Conservation (phyloP, 2,888 invertebrate genomes). For the Branchellion lobata region DNA sequence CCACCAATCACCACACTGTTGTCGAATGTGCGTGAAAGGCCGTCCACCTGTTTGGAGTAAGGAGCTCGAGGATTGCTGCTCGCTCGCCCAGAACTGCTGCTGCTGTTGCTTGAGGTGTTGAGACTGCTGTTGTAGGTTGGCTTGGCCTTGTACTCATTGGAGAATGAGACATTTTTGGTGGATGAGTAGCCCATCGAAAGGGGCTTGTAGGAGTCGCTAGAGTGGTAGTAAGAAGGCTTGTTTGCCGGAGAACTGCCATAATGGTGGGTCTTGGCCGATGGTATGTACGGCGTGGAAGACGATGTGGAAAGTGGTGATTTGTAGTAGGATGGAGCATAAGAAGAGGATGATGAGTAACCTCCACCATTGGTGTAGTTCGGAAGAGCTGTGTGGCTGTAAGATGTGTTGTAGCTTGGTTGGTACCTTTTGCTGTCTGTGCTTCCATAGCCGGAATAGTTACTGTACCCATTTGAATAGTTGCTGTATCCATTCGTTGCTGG, state of each 20-base stretch:
- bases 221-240: background rate
- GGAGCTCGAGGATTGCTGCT: background rate
- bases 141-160: conserved; percentile 1
- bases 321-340: background rate
- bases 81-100: background rate
- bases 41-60: conserved; percentile 1
- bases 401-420: background rate
- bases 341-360: background rate
- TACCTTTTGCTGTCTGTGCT: background rate
- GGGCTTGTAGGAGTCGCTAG: background rate
- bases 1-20: conserved; percentile 35
- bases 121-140: background rate
- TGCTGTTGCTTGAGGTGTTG: background rate
- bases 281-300: background rate
- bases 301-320: background rate
- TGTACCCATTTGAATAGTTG: conserved; percentile 4
- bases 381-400: background rate
- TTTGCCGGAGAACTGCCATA: conserved; percentile 2
- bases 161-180: conserved; percentile 16
- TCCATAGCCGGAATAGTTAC: background rate
- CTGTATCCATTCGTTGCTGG: conserved; percentile 29
- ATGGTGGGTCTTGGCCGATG: background rate
- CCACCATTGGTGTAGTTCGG: background rate
- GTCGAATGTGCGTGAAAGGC: background rate
- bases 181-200: background rate